phyloP scores from a whole-genome alignment of 2,888 invertebrate species.

The Chrysomela aeneicollis region DNA sequence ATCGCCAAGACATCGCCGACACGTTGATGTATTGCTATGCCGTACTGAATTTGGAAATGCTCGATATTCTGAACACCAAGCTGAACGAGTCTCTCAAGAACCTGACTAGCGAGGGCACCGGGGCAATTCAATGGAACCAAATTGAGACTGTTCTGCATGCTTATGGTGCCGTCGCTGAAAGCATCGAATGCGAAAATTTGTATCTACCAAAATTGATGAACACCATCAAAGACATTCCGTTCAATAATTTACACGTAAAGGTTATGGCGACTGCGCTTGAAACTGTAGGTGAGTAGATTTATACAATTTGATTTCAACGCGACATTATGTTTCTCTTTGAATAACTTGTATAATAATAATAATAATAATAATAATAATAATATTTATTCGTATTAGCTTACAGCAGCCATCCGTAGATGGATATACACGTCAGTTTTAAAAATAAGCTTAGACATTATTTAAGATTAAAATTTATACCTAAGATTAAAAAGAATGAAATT shows the following conservation, averaged over 20 bases:
- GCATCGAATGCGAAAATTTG: constrained; percentile 66
- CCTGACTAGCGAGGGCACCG: constrained; percentile 56
- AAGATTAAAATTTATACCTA: too few relatives aligned
- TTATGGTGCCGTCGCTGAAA: constrained; percentile 70
- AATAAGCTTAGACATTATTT: too few relatives aligned
- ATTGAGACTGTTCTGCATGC: constrained; percentile 74
- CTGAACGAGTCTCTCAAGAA: constrained; percentile 65
- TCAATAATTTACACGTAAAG: constrained; percentile 67
- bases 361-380: too few relatives aligned
- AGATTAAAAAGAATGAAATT: too few relatives aligned
- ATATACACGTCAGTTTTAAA: too few relatives aligned
- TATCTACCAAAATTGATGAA: constrained; percentile 69
- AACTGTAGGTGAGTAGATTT: constrained; percentile 68
- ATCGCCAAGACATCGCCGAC: constrained; percentile 58
- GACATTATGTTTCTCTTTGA: not conserved
- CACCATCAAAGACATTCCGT: constrained; percentile 71
- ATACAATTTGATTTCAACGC: not conserved
- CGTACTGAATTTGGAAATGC: constrained; percentile 77
- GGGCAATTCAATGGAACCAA: constrained; percentile 64
- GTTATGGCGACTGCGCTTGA: constrained; percentile 78
- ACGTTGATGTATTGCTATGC: constrained; percentile 81
- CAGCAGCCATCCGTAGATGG: too few relatives aligned
- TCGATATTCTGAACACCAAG: constrained; percentile 74
- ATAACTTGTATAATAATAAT: too few relatives aligned
- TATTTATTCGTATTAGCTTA: too few relatives aligned